phyloP scores from a whole-genome alignment of 2,888 invertebrate species.

The Barypeithes pellucidus region DNA sequence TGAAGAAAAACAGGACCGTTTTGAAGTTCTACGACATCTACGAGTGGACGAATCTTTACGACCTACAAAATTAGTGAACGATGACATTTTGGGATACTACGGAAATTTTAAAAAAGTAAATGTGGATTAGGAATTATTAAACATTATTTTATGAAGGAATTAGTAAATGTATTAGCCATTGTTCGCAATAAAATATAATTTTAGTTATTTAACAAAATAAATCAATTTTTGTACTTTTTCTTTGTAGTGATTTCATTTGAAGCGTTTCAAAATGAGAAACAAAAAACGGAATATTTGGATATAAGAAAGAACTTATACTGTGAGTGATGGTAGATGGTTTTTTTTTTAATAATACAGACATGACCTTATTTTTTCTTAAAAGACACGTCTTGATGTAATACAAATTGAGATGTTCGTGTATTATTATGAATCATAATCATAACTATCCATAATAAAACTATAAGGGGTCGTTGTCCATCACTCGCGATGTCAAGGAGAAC shows the following conservation, averaged over 20 bases:
- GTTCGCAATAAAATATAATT: too few species aligned
- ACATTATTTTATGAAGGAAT: too few species aligned
- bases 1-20: not conserved
- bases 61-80: slow-evolving; percentile 47
- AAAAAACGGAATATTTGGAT: too few species aligned
- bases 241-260: too few species aligned
- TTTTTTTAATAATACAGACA: not conserved
- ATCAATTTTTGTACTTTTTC: too few species aligned
- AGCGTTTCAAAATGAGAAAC: too few species aligned
- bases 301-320: too few species aligned
- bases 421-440: too few species aligned
- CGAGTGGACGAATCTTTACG: slow-evolving; percentile 56
- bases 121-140: slow-evolving; percentile 56
- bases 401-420: not conserved
- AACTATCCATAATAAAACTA: not conserved
- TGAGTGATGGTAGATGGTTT: too few species aligned
- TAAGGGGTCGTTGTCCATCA: slow-evolving; percentile 11
- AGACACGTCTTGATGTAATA: slow-evolving; percentile 1
- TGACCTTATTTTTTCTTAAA: not conserved
- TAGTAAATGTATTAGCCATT: too few species aligned
- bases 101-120: slow-evolving; percentile 60
- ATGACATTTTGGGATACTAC: slow-evolving; percentile 59
- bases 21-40: not conserved
- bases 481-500: slow-evolving; percentile 18
- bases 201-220: too few species aligned